These are phyloP conservation scores for Ctenopoma kingsleyae DNA, from an alignment of 2,797 vertebrate species.

Conservation along the genomic window DNA sequence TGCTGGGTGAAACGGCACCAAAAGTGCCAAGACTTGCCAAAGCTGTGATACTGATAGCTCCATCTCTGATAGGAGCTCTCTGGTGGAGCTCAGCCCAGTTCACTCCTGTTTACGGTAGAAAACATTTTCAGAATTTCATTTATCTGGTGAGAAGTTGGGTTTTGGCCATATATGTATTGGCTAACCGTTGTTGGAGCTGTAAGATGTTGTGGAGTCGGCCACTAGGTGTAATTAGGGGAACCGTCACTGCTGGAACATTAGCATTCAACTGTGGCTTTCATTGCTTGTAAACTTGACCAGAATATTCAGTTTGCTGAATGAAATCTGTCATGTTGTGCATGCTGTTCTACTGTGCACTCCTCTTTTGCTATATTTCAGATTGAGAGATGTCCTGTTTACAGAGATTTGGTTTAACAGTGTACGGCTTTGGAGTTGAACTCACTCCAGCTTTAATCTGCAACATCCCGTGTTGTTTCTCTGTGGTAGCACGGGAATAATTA, in stretches of 20 bases:
- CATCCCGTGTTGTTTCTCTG: conserved; percentile 50
- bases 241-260: conserved; percentile 11
- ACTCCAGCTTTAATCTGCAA: conserved; percentile 42
- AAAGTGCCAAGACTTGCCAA: too few species aligned
- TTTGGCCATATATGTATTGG: conserved; percentile 15
- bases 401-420: conserved; percentile 39
- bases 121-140: neutral
- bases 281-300: conserved; percentile 34
- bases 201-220: conserved; percentile 20
- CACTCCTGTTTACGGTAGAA: neutral
- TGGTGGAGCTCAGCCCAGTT: neutral
- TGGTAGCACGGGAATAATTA: conserved; percentile 49
- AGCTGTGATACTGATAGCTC: too few species aligned
- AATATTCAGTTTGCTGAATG: conserved; percentile 24
- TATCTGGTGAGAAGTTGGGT: conserved; percentile 1
- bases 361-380: conserved; percentile 14
- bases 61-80: too few species aligned
- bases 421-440: conserved; percentile 28
- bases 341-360: too few species aligned
- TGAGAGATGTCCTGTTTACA: conserved; percentile 39
- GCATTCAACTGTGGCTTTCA: conserved; percentile 22
- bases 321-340: conserved; percentile 21
- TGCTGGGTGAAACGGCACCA: too few species aligned
- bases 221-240: conserved; percentile 25
- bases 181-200: conserved; percentile 8